Conservation (phyloP, 2,888 invertebrate species). For the Synanthedon formicaeformis region DNA sequence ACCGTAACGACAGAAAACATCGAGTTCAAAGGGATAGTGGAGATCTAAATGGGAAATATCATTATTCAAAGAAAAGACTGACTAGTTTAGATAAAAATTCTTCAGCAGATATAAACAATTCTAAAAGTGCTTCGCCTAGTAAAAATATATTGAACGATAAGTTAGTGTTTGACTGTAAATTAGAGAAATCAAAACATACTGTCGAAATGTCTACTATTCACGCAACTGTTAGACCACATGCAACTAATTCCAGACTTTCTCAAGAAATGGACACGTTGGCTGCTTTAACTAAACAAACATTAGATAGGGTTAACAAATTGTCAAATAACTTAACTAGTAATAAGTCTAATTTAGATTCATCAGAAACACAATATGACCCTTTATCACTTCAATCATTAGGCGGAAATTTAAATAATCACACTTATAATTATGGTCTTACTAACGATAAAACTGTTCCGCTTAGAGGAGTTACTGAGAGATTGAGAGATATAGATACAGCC, state of each 20-base stretch:
- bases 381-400: conserved; percentile 43
- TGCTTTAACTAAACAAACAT: conserved; percentile 74
- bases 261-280: conserved; percentile 75
- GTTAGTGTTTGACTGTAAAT: conserved; percentile 25
- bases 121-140: conserved; percentile 36
- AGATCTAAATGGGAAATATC: conserved; percentile 65
- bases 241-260: conserved; percentile 52
- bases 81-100: conserved; percentile 66
- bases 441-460: conserved; percentile 36
- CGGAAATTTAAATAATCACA: conserved; percentile 40
- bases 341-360: conserved; percentile 51
- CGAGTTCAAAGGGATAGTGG: conserved; percentile 64
- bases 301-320: conserved; percentile 76
- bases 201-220: conserved; percentile 58
- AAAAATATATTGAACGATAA: conserved; percentile 44
- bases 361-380: conserved; percentile 46
- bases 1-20: conserved; percentile 54
- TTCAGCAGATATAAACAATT: conserved; percentile 48
- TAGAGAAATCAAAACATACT: conserved; percentile 29
- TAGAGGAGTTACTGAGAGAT: conserved; percentile 58
- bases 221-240: conserved; percentile 54
- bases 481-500: conserved; percentile 64
- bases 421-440: conserved; percentile 44
- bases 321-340: conserved; percentile 66
- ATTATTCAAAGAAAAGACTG: conserved; percentile 69